These are phyloP conservation scores for Caranx melampygus DNA, from an alignment of 2,113 vertebrate species.

Conservation along the genomic window DNA sequence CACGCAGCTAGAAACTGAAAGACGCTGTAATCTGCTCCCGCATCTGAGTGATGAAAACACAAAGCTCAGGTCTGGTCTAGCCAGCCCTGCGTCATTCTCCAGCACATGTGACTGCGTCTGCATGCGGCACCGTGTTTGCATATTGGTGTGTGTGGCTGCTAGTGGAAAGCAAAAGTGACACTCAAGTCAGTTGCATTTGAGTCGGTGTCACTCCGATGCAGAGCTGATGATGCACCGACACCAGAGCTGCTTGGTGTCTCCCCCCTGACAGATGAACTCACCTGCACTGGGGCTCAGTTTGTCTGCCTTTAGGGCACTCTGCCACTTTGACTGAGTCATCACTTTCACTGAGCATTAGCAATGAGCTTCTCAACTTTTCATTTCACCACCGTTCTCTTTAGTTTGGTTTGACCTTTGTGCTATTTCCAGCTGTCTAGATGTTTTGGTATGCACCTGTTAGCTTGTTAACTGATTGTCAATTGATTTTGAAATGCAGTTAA, in stretches of 20 bases:
- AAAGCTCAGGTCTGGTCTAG: constrained; percentile 3
- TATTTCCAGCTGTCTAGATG: background rate
- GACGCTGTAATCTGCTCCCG: constrained; percentile 51
- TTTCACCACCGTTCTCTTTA: background rate
- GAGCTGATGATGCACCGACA: constrained; percentile 47
- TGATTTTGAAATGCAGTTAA: too few species aligned
- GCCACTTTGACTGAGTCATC: constrained; percentile 33
- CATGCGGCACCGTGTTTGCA: background rate
- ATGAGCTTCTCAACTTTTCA: background rate
- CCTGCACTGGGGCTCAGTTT: constrained; percentile 13
- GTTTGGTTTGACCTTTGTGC: background rate
- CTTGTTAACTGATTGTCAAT: too few species aligned
- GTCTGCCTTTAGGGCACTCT: background rate
- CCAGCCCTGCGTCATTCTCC: constrained; percentile 36
- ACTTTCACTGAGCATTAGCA: constrained; percentile 2
- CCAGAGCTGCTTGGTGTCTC: constrained; percentile 6
- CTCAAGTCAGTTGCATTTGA: constrained; percentile 18
- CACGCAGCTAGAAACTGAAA: constrained; percentile 19
- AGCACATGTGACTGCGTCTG: background rate
- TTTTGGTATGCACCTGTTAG: background rate
- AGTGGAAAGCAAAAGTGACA: constrained; percentile 39
- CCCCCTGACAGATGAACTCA: constrained; percentile 30
- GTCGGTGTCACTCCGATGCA: constrained; percentile 33
- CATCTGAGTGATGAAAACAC: constrained; percentile 60
- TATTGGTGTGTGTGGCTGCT: background rate